These are phyloP conservation scores for Brachylomia viminalis DNA, from an alignment of 2,888 invertebrate genomes.

Conservation along the genomic window DNA sequence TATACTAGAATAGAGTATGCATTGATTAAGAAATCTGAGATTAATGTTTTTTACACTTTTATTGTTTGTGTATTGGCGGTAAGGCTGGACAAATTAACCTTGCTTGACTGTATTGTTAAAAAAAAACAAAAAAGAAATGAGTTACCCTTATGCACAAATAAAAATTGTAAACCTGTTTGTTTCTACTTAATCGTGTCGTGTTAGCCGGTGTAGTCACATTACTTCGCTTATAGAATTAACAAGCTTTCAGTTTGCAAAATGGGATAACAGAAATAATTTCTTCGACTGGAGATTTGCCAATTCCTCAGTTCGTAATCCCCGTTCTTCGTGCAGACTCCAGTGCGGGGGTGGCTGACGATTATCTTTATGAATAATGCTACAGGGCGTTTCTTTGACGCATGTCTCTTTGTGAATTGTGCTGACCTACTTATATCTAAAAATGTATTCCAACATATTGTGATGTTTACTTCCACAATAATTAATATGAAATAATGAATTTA, in stretches of 20 bases:
- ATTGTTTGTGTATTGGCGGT: too few species aligned
- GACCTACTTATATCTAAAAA: too few species aligned
- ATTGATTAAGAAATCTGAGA: neutral
- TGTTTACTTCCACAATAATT: neutral
- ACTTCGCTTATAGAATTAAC: neutral
- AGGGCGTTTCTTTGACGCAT: conserved; percentile 66
- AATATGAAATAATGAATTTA: neutral
- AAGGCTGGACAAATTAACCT: too few species aligned
- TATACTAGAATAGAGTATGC: too few species aligned
- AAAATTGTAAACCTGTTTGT: too few species aligned
- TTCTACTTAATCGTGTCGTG: too few species aligned
- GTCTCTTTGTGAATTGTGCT: too few species aligned
- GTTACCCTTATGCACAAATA: too few species aligned
- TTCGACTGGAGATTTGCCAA: conserved; percentile 75
- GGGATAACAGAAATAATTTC: conserved; percentile 71
- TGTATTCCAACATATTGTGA: conserved; percentile 94
- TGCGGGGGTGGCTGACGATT: conserved; percentile 46
- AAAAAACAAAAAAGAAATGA: too few species aligned
- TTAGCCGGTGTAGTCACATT: too few species aligned
- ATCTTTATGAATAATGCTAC: conserved; percentile 76
- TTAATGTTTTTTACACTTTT: neutral
- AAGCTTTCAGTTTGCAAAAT: conserved; percentile 7
- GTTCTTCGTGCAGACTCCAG: conserved; percentile 67
- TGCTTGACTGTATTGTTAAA: neutral
- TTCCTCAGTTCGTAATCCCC: conserved; percentile 37